Percentiles rank a stretch among this genome's conserved stretches.
Conservation (phyloP, 23 tunicate genomes). For the Styela clava region DNA sequence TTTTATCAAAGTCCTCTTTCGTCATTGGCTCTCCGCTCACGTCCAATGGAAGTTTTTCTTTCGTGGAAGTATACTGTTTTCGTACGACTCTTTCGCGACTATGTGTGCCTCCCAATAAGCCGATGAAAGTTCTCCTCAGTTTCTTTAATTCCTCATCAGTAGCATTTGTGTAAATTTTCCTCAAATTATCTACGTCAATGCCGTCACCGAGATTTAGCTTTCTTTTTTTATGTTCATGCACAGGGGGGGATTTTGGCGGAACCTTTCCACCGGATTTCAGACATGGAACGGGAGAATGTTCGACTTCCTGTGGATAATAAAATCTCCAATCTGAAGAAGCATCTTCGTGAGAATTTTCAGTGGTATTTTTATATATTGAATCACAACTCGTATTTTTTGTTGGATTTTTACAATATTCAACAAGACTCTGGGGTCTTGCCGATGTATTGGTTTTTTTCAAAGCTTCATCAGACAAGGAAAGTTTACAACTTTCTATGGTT, state of each 20-base stretch:
- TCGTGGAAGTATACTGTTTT: background rate
- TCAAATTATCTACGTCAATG: conserved; percentile 23
- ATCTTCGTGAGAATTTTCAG: background rate
- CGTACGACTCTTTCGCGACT: background rate
- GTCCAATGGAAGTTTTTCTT: background rate
- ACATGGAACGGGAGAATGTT: background rate
- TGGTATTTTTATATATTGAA: background rate
- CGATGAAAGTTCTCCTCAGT: conserved; percentile 2
- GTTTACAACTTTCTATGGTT: background rate
- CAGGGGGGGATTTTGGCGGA: background rate
- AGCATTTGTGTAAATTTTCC: conserved; percentile 34
- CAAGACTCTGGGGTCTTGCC: background rate
- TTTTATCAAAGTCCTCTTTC: conserved; percentile 12
- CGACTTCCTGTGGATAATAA: background rate
- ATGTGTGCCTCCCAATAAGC: background rate
- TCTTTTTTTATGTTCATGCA: background rate
- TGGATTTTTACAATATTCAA: background rate
- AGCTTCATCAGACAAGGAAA: background rate
- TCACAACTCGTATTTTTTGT: background rate
- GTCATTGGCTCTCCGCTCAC: background rate
- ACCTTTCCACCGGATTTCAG: background rate
- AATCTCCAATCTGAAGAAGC: background rate
- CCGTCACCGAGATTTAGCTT: background rate
- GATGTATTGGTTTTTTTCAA: background rate
- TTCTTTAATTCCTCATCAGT: conserved; percentile 23